Evolutionary conservation across 1,140 invertebrate genomes (phyloP).

Genomic region (Venturia canescens): DNA sequence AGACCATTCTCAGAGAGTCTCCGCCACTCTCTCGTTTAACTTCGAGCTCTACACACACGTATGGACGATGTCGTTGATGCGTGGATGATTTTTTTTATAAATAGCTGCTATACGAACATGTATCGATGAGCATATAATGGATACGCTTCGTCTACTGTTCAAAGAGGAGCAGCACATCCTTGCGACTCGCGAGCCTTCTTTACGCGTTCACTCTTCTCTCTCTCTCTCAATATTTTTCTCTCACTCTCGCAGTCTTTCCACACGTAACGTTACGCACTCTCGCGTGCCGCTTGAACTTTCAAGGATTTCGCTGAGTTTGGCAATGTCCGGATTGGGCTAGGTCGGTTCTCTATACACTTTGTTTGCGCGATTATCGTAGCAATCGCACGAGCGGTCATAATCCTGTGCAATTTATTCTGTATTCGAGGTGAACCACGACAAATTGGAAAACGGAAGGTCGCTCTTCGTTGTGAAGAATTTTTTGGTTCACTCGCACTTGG

Average conservation of each 20-base stretch:
- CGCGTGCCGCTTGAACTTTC: constrained; percentile 47
- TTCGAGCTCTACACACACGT: background rate
- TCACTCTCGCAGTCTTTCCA: background rate
- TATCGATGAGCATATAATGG: constrained; percentile 31
- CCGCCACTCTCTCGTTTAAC: constrained; percentile 20
- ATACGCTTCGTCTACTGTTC: background rate
- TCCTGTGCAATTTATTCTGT: too few relatives aligned
- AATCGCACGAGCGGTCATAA: background rate
- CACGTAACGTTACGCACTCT: constrained; percentile 38
- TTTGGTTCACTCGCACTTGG: too few relatives aligned
- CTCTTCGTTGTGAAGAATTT: too few relatives aligned
- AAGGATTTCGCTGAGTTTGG: constrained; percentile 66
- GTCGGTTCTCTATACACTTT: constrained; percentile 58
- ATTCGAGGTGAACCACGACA: too few relatives aligned
- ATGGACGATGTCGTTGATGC: too few relatives aligned
- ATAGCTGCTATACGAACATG: constrained; percentile 7
- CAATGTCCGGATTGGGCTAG: constrained; percentile 65
- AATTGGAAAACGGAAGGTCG: background rate
- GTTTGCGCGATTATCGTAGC: constrained; percentile 45
- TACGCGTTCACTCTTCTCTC: background rate
- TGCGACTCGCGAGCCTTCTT: background rate
- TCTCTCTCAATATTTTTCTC: background rate
- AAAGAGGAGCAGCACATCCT: background rate
- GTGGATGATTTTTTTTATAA: background rate
- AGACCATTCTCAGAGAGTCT: constrained; percentile 30